These are phyloP conservation scores for Colossoma macropomum DNA, from an alignment of 2,113 vertebrate species.

Conservation along the genomic window DNA sequence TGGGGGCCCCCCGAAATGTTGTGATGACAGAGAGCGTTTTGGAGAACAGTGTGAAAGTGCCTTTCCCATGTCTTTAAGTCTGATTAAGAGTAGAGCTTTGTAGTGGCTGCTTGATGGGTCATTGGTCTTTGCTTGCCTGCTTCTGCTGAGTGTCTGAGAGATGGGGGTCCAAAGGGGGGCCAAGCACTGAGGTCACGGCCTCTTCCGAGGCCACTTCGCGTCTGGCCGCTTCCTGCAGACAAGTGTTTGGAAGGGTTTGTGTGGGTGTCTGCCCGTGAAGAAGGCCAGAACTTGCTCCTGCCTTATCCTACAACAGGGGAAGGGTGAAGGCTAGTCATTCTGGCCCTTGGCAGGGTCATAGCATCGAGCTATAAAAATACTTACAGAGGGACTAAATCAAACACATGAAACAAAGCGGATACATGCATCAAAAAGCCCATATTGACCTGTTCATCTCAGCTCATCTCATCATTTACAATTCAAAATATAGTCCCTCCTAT, in stretches of 20 bases:
- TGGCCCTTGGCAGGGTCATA: constrained; percentile 34
- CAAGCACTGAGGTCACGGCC: constrained; percentile 30
- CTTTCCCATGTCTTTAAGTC: constrained; percentile 37
- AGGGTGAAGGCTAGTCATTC: constrained; percentile 47
- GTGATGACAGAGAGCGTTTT: constrained; percentile 20
- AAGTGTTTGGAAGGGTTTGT: constrained; percentile 54
- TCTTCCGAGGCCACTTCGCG: constrained; percentile 24
- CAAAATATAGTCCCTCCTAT: background rate
- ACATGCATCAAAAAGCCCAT: constrained; percentile 3
- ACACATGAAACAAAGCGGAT: background rate
- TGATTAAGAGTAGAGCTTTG: constrained; percentile 35
- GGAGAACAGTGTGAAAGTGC: constrained; percentile 31
- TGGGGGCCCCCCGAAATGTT: constrained; percentile 7
- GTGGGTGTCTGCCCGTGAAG: constrained; percentile 53
- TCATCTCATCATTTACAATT: background rate
- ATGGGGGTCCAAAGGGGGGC: constrained; percentile 22
- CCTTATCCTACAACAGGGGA: constrained; percentile 30
- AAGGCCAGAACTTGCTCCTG: constrained; percentile 53
- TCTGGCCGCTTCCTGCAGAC: constrained; percentile 52
- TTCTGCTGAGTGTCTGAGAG: constrained; percentile 43
- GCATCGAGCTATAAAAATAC: background rate
- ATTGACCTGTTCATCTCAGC: background rate
- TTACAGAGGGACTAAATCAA: constrained; percentile 8
- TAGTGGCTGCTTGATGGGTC: constrained; percentile 13
- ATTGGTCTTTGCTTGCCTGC: constrained; percentile 26